These are phyloP conservation scores for Miichthys miiuy DNA, from an alignment of 2,797 vertebrate genomes.

Conservation along the genomic window DNA sequence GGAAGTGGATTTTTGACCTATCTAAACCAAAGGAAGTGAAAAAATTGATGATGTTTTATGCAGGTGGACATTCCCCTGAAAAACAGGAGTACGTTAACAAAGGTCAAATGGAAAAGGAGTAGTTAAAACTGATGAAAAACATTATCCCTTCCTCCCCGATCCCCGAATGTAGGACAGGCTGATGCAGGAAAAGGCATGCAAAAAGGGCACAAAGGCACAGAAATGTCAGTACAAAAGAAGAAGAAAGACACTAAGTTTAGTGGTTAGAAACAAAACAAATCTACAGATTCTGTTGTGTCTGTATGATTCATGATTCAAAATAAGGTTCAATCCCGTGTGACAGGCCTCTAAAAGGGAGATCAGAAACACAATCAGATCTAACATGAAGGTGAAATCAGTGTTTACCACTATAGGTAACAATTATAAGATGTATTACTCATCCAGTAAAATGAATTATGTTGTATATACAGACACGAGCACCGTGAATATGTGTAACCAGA, in stretches of 20 bases:
- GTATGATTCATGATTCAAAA: not conserved
- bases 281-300: too few relatives aligned
- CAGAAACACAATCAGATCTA: not conserved
- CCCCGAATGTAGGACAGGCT: not conserved
- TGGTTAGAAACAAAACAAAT: not conserved
- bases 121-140: not conserved
- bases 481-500: too few relatives aligned
- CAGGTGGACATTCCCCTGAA: not conserved
- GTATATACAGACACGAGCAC: too few relatives aligned
- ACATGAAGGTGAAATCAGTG: not conserved
- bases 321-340: not conserved
- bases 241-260: not conserved
- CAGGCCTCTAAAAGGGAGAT: not conserved
- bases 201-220: not conserved
- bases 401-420: not conserved
- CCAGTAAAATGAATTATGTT: not conserved
- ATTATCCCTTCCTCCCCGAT: not conserved
- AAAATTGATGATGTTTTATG: not conserved
- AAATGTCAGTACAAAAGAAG: not conserved
- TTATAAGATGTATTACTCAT: not conserved
- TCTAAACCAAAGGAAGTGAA: too few relatives aligned
- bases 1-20: not conserved
- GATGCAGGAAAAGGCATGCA: too few relatives aligned
- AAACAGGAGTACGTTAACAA: not conserved
- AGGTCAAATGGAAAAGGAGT: not conserved